Base-by-base conservation (phyloP, 2,113 vertebrate genomes). In the Eublepharis macularius region DNA sequence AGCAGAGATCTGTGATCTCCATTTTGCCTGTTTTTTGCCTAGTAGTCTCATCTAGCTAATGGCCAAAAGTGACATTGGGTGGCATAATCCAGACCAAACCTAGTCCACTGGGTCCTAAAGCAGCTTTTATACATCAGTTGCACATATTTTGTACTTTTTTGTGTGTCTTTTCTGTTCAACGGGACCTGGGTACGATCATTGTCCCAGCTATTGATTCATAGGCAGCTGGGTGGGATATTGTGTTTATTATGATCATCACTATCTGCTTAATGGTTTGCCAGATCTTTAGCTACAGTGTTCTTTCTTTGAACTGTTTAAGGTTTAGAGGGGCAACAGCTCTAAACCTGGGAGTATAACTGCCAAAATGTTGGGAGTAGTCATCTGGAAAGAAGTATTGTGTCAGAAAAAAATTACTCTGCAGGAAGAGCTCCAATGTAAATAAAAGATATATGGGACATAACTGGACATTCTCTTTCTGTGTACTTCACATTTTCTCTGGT, bases 311-410 rank as follows among this genome's bases (percentile, higher is more conserved):
- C 47, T 39, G 70, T 75, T 34, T 65, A 75, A 82, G 76, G 86
- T 74, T 78, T 60, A 84, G 75, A 77, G 87, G 86, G 86, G 83
- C 85, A 82, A 84, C 84, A 87, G 86, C 51, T 84, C 57, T 91
- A 87, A 86, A 88, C 66, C 43, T 78, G 13, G 34, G 6, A 77
- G 45, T 68, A 87, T n/a, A 21, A 19, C 74, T 86, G 85, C 87
- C 93, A 92, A 66, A 51, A 86, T 45, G 63, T 57, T 9, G 79
- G 43, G 34, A 82, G 66, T 84, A 80, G 80, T 73, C 63, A 77
- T 76, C 87, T 93, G 89, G 84, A 89, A 92, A 91, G 76, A 88
- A 90, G 79, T 72, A 75, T 6, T 84, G 78, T 69, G 68, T 14
- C 80, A 83, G 69, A 78, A 90, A 87, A 86, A 77, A n/a, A 68